Percentiles rank a stretch among this genome's conserved stretches.
Evolutionary conservation across 2,113 vertebrate genomes (phyloP).

Genomic region (Seriola dumerili): DNA sequence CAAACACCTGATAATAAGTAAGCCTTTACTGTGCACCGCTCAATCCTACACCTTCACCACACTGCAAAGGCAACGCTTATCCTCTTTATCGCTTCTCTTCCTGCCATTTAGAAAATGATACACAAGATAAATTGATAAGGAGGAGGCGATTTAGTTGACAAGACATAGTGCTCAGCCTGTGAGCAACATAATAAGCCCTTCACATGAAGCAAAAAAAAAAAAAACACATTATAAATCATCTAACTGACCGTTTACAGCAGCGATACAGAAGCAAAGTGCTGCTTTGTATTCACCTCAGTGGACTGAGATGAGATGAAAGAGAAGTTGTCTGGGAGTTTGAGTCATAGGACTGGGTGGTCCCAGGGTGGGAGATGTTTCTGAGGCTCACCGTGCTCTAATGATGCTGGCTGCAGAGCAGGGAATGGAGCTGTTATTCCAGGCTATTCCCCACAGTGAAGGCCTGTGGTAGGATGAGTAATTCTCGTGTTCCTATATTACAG

Average conservation of each 20-base stretch:
- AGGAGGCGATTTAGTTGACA: slow-evolving; percentile 24
- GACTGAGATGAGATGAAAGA: slow-evolving; percentile 61
- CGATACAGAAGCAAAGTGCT: slow-evolving; percentile 23
- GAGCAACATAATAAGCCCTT: slow-evolving; percentile 34
- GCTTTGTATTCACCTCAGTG: slow-evolving; percentile 65
- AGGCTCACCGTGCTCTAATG: slow-evolving; percentile 64
- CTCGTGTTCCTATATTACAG: slow-evolving; percentile 22
- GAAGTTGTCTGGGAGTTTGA: slow-evolving; percentile 72
- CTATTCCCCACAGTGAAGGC: slow-evolving; percentile 59
- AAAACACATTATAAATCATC: slow-evolving; percentile 27
- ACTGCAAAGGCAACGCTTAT: slow-evolving; percentile 10
- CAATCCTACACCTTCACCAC: slow-evolving; percentile 29
- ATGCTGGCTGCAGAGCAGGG: slow-evolving; percentile 48
- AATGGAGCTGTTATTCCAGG: slow-evolving; percentile 66
- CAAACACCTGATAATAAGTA: slow-evolving; percentile 59
- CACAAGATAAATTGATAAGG: slow-evolving; percentile 24
- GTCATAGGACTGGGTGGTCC: slow-evolving; percentile 70
- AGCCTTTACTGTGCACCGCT: slow-evolving; percentile 19
- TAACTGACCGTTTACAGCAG: slow-evolving; percentile 30
- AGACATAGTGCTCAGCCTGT: neutral
- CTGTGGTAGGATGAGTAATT: slow-evolving; percentile 62
- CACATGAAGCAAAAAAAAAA: slow-evolving; percentile 19
- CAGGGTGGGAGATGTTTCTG: slow-evolving; percentile 56
- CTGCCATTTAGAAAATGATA: slow-evolving; percentile 34
- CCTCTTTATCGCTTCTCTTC: slow-evolving; percentile 11